Base-by-base conservation (phyloP, 2,113 vertebrate genomes). In the Pardalotus punctatus region DNA sequence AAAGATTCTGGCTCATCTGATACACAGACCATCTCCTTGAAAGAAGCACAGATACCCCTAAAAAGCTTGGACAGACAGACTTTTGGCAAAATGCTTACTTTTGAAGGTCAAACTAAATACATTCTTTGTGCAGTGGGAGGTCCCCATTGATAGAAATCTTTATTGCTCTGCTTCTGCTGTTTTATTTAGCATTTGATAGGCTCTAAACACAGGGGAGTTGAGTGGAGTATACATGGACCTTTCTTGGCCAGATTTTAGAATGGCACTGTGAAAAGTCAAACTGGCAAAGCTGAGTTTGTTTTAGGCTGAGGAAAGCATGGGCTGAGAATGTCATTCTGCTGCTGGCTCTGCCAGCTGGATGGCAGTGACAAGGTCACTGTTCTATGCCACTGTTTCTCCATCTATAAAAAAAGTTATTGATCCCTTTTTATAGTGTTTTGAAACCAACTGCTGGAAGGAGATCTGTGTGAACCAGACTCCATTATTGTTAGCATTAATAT, bases 101-200 rank as follows among this genome's bases (percentile, higher is more conserved):
- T 78, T 92, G 93, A 94, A 93, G 90, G 96, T 95, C 94, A 92
- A 77, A 92, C 71, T 83, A 92, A 91, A 96, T 81, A 72, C 60
- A 67, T 88, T 94, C 67, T 76, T 92, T 84, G 69, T 93, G 57
- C 77, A 65, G 95, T 95, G 96, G 90, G 93, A 96, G 91, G 91
- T 91, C 91, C 88, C 50, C 61, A 47, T 35, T 88, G 95, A 94
- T 93, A 94, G 40, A 94, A 97, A 96, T 94, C 93, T 95, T 94
- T 78, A 86, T 86, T 88, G 69, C 85, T 74, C 76, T 84, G 29
- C 35, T 95, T 96, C 81, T 95, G 76, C 69, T 25, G 1, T 92
- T 90, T 86, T 88, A 86, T 95, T 95, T 93, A 88, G 70, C 54
- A 58, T 90, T 92, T 62, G 61, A 86, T 93, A 90, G 88, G 57